These are phyloP conservation scores for Acyrthosiphon pisum DNA, from an alignment of 1,140 invertebrate species.

Conservation along the genomic window DNA sequence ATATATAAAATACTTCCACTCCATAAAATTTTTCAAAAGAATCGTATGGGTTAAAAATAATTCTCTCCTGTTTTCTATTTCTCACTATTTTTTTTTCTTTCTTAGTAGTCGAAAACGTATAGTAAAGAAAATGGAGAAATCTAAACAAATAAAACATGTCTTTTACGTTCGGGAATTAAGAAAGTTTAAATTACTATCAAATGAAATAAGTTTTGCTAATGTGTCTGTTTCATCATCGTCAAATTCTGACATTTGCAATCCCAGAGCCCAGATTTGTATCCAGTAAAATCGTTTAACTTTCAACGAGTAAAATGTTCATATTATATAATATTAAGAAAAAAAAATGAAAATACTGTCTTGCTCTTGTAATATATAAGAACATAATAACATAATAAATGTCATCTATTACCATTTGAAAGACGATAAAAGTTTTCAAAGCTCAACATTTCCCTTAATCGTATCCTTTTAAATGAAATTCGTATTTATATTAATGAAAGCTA, in stretches of 20 bases:
- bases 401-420: constrained; percentile 34
- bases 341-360: background rate
- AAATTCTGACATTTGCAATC: background rate
- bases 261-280: background rate
- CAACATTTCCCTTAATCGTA: background rate
- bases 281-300: constrained; percentile 34
- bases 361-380: background rate
- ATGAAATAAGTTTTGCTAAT: constrained; percentile 29
- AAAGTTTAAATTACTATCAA: constrained; percentile 38
- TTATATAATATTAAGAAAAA: background rate
- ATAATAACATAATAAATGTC: constrained; percentile 27
- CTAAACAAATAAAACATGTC: background rate
- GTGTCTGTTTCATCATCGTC: constrained; percentile 11
- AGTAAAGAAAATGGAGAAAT: constrained; percentile 11
- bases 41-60: background rate
- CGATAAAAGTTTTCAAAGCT: background rate
- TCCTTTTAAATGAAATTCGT: background rate
- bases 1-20: background rate
- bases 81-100: background rate
- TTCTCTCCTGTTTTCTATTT: background rate
- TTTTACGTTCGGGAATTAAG: constrained; percentile 8
- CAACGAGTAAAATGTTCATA: background rate
- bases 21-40: background rate
- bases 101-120: background rate
- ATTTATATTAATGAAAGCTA: background rate